A percentile compares a stretch with the other conserved stretches of the same genome.
Conservation (phyloP, 2,797 vertebrate species). For the Erpetoichthys calabaricus region DNA sequence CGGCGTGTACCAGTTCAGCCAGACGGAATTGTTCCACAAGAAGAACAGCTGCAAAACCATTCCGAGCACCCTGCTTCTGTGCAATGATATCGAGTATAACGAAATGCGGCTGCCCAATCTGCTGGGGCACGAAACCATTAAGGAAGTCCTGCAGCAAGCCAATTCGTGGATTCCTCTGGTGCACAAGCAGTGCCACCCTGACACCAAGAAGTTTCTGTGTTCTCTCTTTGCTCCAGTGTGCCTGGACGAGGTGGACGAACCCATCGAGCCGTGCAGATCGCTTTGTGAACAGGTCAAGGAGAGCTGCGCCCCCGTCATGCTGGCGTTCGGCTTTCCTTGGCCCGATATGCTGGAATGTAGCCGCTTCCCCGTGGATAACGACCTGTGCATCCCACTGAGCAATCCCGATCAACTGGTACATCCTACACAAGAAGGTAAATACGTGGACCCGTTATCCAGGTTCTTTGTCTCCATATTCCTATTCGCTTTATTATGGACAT, state of each 20-base stretch:
- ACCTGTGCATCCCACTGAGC: constrained; percentile 85
- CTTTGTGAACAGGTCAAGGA: constrained; percentile 78
- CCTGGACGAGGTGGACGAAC: constrained; percentile 83
- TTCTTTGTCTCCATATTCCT: not conserved
- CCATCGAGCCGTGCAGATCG: constrained; percentile 85
- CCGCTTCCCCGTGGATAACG: constrained; percentile 83
- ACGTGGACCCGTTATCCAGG: too few species aligned
- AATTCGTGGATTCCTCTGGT: constrained; percentile 92
- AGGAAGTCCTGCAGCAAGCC: constrained; percentile 88
- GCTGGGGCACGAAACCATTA: constrained; percentile 89
- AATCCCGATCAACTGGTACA: constrained; percentile 56
- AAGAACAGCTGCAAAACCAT: constrained; percentile 86
- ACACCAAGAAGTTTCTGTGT: constrained; percentile 93
- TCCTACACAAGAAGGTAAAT: constrained; percentile 71
- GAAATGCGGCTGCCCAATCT: constrained; percentile 94
- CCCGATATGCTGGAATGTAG: constrained; percentile 88
- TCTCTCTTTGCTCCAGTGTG: constrained; percentile 93
- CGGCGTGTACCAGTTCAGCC: constrained; percentile 74
- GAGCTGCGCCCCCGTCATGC: constrained; percentile 90
- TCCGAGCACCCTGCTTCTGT: constrained; percentile 71
- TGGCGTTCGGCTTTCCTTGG: constrained; percentile 92
- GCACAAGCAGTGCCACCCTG: constrained; percentile 86
- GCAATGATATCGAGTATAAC: constrained; percentile 84
- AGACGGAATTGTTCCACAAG: constrained; percentile 72
- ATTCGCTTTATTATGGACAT: not conserved